Conservation (phyloP, 2,888 invertebrate species). For the Melanchra persicariae region DNA sequence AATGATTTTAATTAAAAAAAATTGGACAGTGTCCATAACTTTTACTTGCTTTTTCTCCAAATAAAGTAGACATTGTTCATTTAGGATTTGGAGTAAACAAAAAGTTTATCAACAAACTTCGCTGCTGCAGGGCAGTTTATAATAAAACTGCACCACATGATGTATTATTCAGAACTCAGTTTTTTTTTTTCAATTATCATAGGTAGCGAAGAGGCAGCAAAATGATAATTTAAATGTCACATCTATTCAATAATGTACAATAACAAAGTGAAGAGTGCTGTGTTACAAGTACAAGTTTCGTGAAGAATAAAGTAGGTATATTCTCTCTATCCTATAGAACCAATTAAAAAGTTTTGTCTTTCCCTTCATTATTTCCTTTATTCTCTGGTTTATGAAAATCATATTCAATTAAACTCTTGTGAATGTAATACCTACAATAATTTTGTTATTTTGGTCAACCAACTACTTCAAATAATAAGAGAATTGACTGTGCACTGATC, state of each 20-base stretch:
- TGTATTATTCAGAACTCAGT: not conserved
- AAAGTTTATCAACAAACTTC: too few species aligned
- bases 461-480: too few species aligned
- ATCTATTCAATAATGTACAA: not conserved
- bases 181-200: not conserved
- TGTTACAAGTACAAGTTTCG: not conserved
- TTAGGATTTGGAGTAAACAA: not conserved
- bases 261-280: not conserved
- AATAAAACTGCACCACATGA: not conserved
- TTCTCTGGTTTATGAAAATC: not conserved
- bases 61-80: not conserved
- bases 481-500: not conserved
- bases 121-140: not conserved
- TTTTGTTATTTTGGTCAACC: too few species aligned
- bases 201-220: not conserved
- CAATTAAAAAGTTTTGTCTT: not conserved
- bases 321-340: not conserved
- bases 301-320: not conserved
- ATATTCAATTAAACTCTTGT: not conserved
- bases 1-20: constrained; percentile 4
- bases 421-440: not conserved
- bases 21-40: not conserved
- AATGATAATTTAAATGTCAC: not conserved
- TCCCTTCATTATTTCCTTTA: not conserved
- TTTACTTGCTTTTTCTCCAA: not conserved